Evolutionary conservation across 2,888 invertebrate genomes (phyloP).

Genomic region (Ophion obscuratus): DNA sequence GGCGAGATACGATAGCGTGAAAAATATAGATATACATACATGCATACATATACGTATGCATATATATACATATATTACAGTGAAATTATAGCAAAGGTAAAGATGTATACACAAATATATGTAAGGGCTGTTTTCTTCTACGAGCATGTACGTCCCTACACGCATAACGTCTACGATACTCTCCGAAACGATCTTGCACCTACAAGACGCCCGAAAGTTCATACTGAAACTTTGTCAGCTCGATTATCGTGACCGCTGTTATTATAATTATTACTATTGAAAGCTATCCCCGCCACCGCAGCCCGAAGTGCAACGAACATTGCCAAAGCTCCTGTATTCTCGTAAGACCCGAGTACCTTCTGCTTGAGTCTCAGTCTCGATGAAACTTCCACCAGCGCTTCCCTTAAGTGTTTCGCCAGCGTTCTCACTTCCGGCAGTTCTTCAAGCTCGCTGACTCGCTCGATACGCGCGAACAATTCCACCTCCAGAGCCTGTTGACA

Average conservation of each 20-base stretch:
- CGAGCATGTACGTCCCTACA: conserved; percentile 19
- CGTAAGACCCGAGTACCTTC: conserved; percentile 82
- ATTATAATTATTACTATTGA: conserved; percentile 60
- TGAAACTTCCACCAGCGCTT: conserved; percentile 77
- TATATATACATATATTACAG: background rate
- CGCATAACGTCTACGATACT: conserved; percentile 44
- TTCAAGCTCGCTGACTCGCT: conserved; percentile 78
- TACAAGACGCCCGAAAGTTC: conserved; percentile 68
- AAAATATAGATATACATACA: conserved; percentile 51
- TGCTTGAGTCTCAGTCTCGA: conserved; percentile 78
- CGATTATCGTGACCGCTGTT: conserved; percentile 45
- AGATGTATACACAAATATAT: conserved; percentile 13
- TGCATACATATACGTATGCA: background rate
- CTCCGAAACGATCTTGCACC: conserved; percentile 66
- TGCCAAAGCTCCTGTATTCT: conserved; percentile 79
- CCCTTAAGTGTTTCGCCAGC: conserved; percentile 78
- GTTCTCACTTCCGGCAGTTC: conserved; percentile 78
- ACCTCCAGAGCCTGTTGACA: conserved; percentile 78
- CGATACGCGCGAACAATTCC: conserved; percentile 77
- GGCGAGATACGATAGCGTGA: conserved; percentile 62
- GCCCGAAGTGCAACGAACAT: conserved; percentile 76
- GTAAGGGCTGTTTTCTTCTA: background rate
- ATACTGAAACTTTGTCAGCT: conserved; percentile 46
- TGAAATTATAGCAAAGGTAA: conserved; percentile 25
- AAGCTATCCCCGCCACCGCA: conserved; percentile 79